Conservation (phyloP, 1,140 invertebrate species). For the Apis mellifera region DNA sequence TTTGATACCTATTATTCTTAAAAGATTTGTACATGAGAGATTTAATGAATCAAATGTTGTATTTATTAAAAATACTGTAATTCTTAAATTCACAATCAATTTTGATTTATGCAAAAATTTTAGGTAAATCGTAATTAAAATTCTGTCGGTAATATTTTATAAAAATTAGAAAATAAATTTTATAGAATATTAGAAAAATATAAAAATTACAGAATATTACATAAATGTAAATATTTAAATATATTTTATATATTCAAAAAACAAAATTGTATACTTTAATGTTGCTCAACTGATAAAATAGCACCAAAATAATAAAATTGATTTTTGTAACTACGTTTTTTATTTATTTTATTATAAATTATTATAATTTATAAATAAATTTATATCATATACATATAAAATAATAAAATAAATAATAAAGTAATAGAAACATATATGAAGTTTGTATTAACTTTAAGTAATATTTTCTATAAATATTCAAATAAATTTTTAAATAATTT, state of each 20-base stretch:
- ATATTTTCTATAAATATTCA: neutral
- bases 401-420: no score
- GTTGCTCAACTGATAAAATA: neutral
- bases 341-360: neutral
- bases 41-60: slow-evolving; percentile 20
- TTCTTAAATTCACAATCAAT: slow-evolving; percentile 38
- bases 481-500: neutral
- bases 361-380: neutral
- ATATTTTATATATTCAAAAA: neutral
- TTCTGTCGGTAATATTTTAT: neutral
- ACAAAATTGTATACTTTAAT: neutral
- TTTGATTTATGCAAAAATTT: neutral
- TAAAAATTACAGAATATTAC: no score
- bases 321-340: neutral
- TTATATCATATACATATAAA: no score
- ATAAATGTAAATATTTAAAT: no score
- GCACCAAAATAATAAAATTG: neutral
- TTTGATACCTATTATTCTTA: slow-evolving; percentile 45
- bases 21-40: neutral
- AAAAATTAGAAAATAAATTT: neutral
- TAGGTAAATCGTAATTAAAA: neutral
- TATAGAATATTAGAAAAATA: no score
- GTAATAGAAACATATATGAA: no score
- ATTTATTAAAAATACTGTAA: slow-evolving; percentile 24
- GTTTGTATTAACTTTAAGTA: neutral